These are phyloP conservation scores for Limanda limanda DNA, from an alignment of 2,113 vertebrate species.

Conservation along the genomic window DNA sequence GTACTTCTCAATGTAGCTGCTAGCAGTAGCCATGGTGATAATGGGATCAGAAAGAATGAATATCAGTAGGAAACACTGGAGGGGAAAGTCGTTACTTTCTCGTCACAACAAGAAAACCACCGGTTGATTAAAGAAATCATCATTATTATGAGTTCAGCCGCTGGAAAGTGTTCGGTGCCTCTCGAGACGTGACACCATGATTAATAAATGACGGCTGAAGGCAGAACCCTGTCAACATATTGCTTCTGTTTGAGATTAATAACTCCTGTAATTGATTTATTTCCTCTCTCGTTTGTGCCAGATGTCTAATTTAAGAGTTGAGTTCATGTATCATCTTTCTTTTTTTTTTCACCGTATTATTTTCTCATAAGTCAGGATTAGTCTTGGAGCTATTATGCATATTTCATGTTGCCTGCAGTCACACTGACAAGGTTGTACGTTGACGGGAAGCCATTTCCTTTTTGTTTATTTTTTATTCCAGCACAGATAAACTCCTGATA, in stretches of 20 bases:
- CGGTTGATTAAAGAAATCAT: no score
- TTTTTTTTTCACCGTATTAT: constrained; percentile 31
- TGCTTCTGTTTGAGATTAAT: constrained; percentile 14
- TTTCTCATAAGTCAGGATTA: constrained; percentile 47
- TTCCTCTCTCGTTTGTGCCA: constrained; percentile 16
- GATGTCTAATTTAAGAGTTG: not conserved
- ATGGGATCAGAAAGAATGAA: not conserved
- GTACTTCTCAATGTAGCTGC: not conserved
- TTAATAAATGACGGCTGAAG: constrained; percentile 27
- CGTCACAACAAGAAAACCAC: not conserved
- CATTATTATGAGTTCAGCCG: not conserved
- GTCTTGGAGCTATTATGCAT: constrained; percentile 30
- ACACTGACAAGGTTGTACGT: constrained; percentile 11
- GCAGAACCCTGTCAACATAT: constrained; percentile 30
- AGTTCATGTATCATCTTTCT: constrained; percentile 24
- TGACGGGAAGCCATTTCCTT: constrained; percentile 10
- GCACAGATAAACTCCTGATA: constrained; percentile 14
- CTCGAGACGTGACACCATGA: constrained; percentile 8
- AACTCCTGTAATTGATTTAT: constrained; percentile 24
- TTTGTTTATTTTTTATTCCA: constrained; percentile 2
- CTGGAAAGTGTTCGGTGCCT: not conserved
- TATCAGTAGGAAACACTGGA: not conserved
- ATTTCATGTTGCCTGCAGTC: constrained; percentile 39
- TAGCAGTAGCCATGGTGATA: not conserved
- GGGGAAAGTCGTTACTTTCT: not conserved